Evolutionary conservation across 2,888 invertebrate genomes (phyloP), one percentile per base, ranked within the genome.

Genomic region (Muscina levida): DNA sequence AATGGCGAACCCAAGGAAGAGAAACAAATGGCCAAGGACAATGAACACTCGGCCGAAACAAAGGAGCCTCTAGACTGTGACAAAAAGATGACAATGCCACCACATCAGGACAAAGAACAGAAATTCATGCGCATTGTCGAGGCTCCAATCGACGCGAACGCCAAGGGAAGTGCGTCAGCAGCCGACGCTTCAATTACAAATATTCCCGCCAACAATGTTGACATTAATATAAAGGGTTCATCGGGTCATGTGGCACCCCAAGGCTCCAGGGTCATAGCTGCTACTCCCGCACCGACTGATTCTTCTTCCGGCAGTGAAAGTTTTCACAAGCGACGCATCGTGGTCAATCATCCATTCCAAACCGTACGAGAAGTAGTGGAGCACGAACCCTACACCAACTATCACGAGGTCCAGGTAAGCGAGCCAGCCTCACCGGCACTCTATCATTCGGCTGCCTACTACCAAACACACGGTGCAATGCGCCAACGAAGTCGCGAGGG

Each of bases 341-440:
- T 93, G n/a, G 92, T 93, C 51, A 92, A 92, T 83, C 91, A 93
- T 77, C 93, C 93, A 15, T 92, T 93, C 82, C 93, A 93, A 87
- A 93, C 93, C 1, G 90, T 93, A 17, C 92, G 93, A 84, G 92
- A 93, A 85, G 91, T 92, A 26, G 92, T 93, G 80, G 92, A 93
- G 56, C 91, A 92, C 57, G 92, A 93, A 85, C 93, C 93, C 39
- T 92, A 92, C 51, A 93, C 93, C 48, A 93, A 93, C 84, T 89
- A 92, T 82, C 92, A 93, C 83, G 90, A 92, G 79, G 90, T 93
- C 11, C 91, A 92, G 65, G 91, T 92, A n/a, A 92, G 92, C 72
- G 91, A 92, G 66, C 93, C 93, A 8, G 92, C 92, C 4, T 84
- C 85, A 0, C 87, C 88, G 0, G 72, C 84, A 1, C 77, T 78